Evolutionary conservation across 1,140 invertebrate species (phyloP), one percentile per base, ranked within the genome.

Genomic region (Achroia grisella): DNA sequence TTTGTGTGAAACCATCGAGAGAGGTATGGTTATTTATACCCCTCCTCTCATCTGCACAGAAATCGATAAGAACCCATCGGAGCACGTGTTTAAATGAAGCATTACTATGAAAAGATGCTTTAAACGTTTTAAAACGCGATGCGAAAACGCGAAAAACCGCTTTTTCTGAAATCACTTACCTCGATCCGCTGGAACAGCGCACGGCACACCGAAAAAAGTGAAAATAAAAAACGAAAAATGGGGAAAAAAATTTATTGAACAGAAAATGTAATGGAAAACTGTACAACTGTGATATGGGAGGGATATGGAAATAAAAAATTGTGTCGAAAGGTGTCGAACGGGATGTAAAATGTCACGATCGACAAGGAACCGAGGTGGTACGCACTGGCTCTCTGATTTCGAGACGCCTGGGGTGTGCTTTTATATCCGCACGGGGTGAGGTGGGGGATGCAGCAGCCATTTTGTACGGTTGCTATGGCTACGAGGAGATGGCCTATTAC

Each of bases 401-500:
- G 39, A 36, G 27, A 28, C 10, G 56, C 49, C 51, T 34, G 59
- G 70, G 60, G 64, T 31, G 60, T 49, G 62, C 47, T 79, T 83
- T 56, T 83, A 83, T 79, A 80, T 64, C 52, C 52, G 49, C 53
- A 56, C 46, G 56, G 52, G 62, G 62, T 29, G 65, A 33, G 47
- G 44, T 52, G 60, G 65, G 68, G 62, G 58, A 52, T 10, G 42
- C 34, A 62, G 40, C 75, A 62, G 77, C 76, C 79, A 80, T 81
- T 72, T 80, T 81, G 73, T 46, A 47, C 62, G 55, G 79, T 83
- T 67, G 53, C 73, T 55, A 78, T 83, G 50, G 77, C 44, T 52
- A 83, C 75, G 52, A 74, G 79, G 79, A 83, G 79, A 83, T 81
- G 79, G 79, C 75, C 77, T 81, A 83, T 83, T 84, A 84, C 64